Evolutionary conservation across 2,888 invertebrate genomes (phyloP), one percentile per base, ranked within the genome.

Genomic region (Glyphotaelius pellucidus): DNA sequence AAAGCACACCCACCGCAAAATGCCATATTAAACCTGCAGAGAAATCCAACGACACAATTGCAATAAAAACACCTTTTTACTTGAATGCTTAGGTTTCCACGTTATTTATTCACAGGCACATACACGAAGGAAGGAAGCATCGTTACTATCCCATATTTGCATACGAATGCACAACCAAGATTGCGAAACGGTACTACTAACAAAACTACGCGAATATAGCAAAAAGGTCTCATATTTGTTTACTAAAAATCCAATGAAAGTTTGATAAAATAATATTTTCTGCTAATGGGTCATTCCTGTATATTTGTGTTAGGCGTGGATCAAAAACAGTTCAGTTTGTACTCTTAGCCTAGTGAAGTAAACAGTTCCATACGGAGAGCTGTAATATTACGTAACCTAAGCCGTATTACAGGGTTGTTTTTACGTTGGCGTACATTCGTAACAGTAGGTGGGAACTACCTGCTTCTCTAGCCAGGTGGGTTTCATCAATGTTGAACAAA

Each of bases 381-480:
- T 32, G 83, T 25, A 83, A 35, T 25, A 38, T 83, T 83, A 35
- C 83, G 83, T 83, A 83, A 83, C 83, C 35, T 83, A 83, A 83
- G 35, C 83, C 83, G 12, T 35, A 83, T 35, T 25, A 35, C 7
- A 38, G 83, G 83, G 32, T 32, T 83, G 35, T 35, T 83, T 83
- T 67, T 67, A 67, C n/a, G 25, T n/a, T 67, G 9, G 67, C 67
- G 25, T 9, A 67, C n/a, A 9, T 9, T 67, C 67, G 67, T 67
- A 67, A 67, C n/a, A 67, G 52, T 47, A 47, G 47, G 47, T 47
- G 9, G 19, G 5, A 25, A 19, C 67, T 67, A 67, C 25, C 67
- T 67, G 25, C 25, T 25, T 67, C 67, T 67, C 19, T 67, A 25
- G 67, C 9, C 25, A 25, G 67, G 25, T 67, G 7, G 67, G 67